These are phyloP conservation scores for Rambutsinella grinnellia DNA, from an alignment of 2,888 invertebrate genomes.

Conservation along the genomic window DNA sequence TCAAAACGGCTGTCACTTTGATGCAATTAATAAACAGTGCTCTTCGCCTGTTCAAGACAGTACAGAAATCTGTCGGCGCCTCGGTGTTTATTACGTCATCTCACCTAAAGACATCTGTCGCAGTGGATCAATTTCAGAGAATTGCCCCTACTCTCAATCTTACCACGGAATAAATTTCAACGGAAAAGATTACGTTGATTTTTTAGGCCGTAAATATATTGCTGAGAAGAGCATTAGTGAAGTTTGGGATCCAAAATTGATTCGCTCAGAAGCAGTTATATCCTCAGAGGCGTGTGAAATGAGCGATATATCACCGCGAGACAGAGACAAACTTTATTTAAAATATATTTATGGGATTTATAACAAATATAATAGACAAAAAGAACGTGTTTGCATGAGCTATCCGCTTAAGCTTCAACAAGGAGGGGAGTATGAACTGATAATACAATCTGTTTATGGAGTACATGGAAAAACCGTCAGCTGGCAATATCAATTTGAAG, in stretches of 20 bases:
- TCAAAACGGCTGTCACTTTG: too few species aligned
- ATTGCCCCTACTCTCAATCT: too few species aligned
- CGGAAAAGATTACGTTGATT: not conserved
- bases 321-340: not conserved
- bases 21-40: too few species aligned
- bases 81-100: too few species aligned
- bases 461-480: too few species aligned
- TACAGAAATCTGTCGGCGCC: too few species aligned
- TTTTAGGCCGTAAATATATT: not conserved
- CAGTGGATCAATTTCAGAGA: too few species aligned
- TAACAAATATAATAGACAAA: not conserved
- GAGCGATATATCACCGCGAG: not conserved
- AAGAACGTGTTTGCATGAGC: not conserved
- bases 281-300: not conserved
- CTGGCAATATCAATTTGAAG: not conserved
- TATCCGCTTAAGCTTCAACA: not conserved
- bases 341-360: not conserved
- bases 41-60: too few species aligned
- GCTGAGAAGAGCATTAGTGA: not conserved
- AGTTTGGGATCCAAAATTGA: not conserved
- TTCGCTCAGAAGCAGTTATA: too few species aligned
- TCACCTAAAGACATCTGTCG: too few species aligned
- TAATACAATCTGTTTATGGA: not conserved
- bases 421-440: not conserved
- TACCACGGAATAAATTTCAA: not conserved